These are phyloP conservation scores for Takifugu ocellatus DNA, from an alignment of 2,797 vertebrate genomes.

Conservation along the genomic window DNA sequence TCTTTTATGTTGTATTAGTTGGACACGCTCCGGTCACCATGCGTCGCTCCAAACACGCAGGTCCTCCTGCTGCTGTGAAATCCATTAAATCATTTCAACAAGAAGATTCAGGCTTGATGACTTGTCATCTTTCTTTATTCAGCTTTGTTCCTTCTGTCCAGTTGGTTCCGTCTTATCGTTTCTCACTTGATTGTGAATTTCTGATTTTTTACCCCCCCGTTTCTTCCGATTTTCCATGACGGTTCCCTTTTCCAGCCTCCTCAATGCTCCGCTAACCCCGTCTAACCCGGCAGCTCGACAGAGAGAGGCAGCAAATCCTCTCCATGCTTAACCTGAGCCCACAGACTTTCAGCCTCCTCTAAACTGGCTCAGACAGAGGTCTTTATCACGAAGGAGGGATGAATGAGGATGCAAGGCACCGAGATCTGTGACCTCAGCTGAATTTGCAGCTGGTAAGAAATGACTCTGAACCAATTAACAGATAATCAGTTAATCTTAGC, in stretches of 20 bases:
- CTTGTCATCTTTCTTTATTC: too few species aligned
- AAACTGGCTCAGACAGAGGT: constrained; percentile 64
- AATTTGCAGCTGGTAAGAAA: constrained; percentile 8
- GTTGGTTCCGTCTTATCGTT: too few species aligned
- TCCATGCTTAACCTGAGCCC: constrained; percentile 62
- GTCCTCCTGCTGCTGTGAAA: too few species aligned
- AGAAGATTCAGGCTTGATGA: too few species aligned
- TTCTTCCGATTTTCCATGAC: constrained; percentile 27
- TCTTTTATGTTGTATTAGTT: too few species aligned
- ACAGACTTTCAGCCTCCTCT: constrained; percentile 58
- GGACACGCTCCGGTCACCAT: too few species aligned
- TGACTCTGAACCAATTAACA: constrained; percentile 11
- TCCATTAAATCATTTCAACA: too few species aligned
- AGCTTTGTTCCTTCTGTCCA: too few species aligned
- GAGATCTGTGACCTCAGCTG: constrained; percentile 26
- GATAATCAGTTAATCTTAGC: background rate
- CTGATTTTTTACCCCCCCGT: too few species aligned
- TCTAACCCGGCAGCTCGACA: constrained; percentile 63
- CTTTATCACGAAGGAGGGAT: constrained; percentile 59
- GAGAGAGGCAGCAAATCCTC: constrained; percentile 65
- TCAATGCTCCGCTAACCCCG: constrained; percentile 59
- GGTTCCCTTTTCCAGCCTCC: constrained; percentile 48
- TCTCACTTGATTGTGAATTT: too few species aligned
- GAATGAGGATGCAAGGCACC: constrained; percentile 32
- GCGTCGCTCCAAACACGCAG: too few species aligned